These are phyloP conservation scores for Cephalophus harveyi DNA, from an alignment of 2,113 vertebrate species.

Conservation along the genomic window DNA sequence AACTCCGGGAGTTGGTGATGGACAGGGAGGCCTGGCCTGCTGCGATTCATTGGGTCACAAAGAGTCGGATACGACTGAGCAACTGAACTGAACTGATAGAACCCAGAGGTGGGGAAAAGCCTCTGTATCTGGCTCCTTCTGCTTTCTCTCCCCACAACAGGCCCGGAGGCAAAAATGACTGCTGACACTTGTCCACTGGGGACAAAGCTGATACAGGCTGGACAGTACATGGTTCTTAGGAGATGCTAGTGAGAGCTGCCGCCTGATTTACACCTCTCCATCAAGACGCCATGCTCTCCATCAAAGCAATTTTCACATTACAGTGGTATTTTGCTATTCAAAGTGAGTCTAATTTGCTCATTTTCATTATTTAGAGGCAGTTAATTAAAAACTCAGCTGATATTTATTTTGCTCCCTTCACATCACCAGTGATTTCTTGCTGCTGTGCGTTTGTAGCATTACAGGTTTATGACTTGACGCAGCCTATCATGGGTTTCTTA, in stretches of 20 bases:
- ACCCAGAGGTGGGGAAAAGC: background rate
- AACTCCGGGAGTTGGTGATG: too few relatives aligned
- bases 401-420: constrained; percentile 53
- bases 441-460: background rate
- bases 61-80: too few relatives aligned
- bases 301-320: constrained; percentile 31
- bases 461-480: background rate
- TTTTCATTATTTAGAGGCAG: constrained; percentile 71
- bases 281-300: background rate
- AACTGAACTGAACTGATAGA: background rate
- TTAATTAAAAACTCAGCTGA: constrained; percentile 59
- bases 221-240: background rate
- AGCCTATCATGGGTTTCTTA: background rate
- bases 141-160: background rate
- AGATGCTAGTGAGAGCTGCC: background rate
- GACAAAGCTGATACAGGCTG: background rate
- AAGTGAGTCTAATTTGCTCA: constrained; percentile 49
- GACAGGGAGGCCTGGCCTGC: too few relatives aligned
- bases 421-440: constrained; percentile 29
- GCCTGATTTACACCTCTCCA: background rate
- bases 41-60: too few relatives aligned
- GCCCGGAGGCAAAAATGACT: background rate
- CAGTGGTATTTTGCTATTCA: constrained; percentile 26
- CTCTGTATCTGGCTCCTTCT: background rate
- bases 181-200: background rate